Percentiles rank a stretch among this genome's conserved stretches.
Conservation (phyloP, 2,113 vertebrate species). For the Megatriorchis doriae region DNA sequence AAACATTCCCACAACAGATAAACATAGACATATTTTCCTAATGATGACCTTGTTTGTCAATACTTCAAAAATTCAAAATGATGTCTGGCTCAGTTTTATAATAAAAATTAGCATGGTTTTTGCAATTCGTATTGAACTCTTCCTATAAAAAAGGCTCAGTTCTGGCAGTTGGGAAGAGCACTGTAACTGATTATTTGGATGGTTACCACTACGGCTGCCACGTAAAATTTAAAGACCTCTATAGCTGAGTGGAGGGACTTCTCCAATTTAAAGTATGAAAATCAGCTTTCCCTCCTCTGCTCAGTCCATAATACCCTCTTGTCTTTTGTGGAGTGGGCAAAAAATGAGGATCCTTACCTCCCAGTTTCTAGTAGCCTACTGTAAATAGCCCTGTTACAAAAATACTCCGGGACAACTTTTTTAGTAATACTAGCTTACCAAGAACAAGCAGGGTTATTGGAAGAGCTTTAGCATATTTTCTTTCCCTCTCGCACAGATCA, state of each 20-base stretch:
- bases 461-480: neutral
- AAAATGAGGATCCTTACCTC: neutral
- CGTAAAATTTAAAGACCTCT: neutral
- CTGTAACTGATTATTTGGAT: neutral
- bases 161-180: neutral
- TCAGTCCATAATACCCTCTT: neutral
- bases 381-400: neutral
- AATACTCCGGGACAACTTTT: neutral
- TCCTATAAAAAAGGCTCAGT: neutral
- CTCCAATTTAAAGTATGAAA: neutral
- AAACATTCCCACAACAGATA: neutral
- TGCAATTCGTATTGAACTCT: neutral
- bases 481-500: neutral
- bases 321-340: neutral
- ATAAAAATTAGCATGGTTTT: neutral
- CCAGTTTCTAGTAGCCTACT: neutral
- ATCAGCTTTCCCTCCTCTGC: neutral
- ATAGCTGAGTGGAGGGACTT: neutral
- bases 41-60: neutral
- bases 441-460: neutral
- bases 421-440: neutral
- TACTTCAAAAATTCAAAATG: neutral
- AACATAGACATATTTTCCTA: neutral
- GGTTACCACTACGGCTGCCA: neutral
- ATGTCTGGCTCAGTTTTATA: neutral